Base-by-base conservation (phyloP, 64 coral and sea anemone species). In the Stichodactyla helianthus region DNA sequence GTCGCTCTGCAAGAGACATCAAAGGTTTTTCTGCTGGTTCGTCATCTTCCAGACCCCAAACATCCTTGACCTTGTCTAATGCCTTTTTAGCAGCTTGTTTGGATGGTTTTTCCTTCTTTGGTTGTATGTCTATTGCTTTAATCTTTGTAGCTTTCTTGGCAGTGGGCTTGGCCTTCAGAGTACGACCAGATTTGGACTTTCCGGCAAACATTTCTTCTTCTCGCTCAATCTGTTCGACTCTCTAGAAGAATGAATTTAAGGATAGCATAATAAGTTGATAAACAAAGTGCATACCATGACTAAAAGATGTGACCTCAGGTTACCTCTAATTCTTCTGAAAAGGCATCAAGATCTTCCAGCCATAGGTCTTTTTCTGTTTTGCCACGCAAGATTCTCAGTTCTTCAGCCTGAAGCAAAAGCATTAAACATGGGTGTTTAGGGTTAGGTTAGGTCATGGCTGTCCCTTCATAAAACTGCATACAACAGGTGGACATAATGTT, bases 311-410 rank as follows among this genome's bases (percentile, higher is more conserved):
- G 35, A 44, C 35, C 1, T 44, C n/a, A n/a, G n/a, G 35, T 65
- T 71, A 98, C 95, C 95, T 98, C 95, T 0, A 98, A 87, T 51
- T 94, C 92, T 53, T 89, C 93, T 8, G 82, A 31, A 54, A 98
- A 98, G 4, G n/a, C 19, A 70, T 94, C 95, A 53, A 98, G 86
- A 87, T 98, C 95, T 76, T 91, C 53, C 0, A 85, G 10, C 95
- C 95, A 98, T 19, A 98, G 59, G 51, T 89, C 79, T 82, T 98
- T 87, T 10, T 93, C 89, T 18, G 92, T 92, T 80, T 98, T 98
- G 13, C 85, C 31, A 19, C 90, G 84, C 20, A 98, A 79, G 10
- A 23, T 67, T 16, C 87, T 84, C 59, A 98, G 82, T 89, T 98
- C 92, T 78, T 86, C 92, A 56, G 83, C 79, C 95, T 98, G 86